Evolutionary conservation across 1,140 invertebrate species (phyloP).

Genomic region (Drosophila guanche): DNA sequence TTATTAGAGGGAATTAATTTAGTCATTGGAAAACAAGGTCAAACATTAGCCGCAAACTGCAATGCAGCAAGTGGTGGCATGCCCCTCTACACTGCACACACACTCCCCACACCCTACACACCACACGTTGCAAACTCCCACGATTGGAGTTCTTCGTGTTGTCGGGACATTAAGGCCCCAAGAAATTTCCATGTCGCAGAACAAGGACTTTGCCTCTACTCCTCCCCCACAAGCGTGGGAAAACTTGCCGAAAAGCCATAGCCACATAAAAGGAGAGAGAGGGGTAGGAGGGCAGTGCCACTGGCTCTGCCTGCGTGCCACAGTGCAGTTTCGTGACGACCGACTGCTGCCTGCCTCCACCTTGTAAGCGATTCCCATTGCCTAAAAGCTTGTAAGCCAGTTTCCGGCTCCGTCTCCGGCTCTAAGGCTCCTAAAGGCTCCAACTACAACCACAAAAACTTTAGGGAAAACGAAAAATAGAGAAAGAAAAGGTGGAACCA

Average conservation of each 20-base stretch:
- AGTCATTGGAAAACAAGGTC: constrained; percentile 81
- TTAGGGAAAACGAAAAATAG: constrained; percentile 3
- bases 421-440: no score
- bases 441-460: constrained; percentile 13
- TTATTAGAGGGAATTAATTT: constrained; percentile 81
- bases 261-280: constrained; percentile 5
- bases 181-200: constrained; percentile 69
- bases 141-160: constrained; percentile 60
- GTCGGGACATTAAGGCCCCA: constrained; percentile 67
- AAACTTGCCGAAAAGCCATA: constrained; percentile 62
- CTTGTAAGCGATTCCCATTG: constrained; percentile 79
- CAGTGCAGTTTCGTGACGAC: constrained; percentile 73
- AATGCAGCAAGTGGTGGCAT: constrained; percentile 67
- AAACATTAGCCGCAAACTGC: constrained; percentile 82
- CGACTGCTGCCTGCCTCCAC: constrained; percentile 36
- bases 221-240: constrained; percentile 66
- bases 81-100: constrained; percentile 1
- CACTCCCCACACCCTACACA: constrained; percentile 1
- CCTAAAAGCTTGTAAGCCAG: constrained; percentile 81
- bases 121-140: constrained; percentile 45
- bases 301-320: constrained; percentile 61
- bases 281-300: neutral
- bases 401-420: constrained; percentile 60
- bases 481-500: no score
- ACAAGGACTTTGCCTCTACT: constrained; percentile 27